phyloP scores from a whole-genome alignment of 1,140 invertebrate genomes.

The Aphelinus atriplicis region DNA sequence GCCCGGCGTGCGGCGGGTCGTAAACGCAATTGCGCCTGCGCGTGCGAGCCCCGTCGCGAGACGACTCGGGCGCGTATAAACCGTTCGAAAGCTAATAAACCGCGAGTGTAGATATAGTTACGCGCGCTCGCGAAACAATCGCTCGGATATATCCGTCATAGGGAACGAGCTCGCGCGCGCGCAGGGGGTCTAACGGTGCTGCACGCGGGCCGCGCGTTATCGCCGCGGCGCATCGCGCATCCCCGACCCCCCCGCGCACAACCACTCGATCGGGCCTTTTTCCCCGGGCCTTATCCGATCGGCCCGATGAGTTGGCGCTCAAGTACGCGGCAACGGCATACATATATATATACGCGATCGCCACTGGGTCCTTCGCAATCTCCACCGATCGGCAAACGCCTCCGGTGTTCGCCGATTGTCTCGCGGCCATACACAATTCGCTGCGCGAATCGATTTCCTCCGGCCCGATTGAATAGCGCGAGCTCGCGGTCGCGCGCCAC shows the following conservation, averaged over 20 bases:
- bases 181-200: too few species aligned
- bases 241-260: not conserved
- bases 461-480: not conserved
- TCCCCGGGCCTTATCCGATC: not conserved
- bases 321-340: not conserved
- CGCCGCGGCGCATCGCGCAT: not conserved
- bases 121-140: too few species aligned
- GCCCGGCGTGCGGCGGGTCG: too few species aligned
- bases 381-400: not conserved
- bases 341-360: not conserved
- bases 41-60: too few species aligned
- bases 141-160: too few species aligned
- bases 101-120: too few species aligned
- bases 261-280: not conserved
- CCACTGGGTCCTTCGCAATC: slow-evolving; percentile 9
- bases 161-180: too few species aligned
- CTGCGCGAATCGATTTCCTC: slow-evolving; percentile 1
- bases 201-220: not conserved
- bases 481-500: too few species aligned
- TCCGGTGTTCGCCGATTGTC: not conserved
- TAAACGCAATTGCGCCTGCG: too few species aligned
- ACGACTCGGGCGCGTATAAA: too few species aligned
- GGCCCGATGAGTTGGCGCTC: not conserved
- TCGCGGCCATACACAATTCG: not conserved
- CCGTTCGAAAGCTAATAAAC: too few species aligned